Evolutionary conservation across 2,888 invertebrate species (phyloP).

Genomic region (Callosobruchus maculatus): DNA sequence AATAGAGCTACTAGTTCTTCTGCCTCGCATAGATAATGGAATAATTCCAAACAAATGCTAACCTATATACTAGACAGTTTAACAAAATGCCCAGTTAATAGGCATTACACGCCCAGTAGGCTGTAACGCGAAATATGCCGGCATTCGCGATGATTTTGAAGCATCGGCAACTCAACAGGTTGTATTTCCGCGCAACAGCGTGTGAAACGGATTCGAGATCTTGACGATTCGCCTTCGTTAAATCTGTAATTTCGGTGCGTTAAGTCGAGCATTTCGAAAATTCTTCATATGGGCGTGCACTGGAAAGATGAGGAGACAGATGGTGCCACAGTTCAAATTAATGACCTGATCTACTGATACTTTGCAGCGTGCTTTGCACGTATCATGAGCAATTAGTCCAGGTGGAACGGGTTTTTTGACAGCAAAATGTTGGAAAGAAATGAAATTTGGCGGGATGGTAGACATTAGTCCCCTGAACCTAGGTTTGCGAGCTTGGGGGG

Average conservation of each 20-base stretch:
- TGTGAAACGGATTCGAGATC: not conserved
- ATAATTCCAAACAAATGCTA: not conserved
- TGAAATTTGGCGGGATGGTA: too few species aligned
- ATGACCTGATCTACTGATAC: too few species aligned
- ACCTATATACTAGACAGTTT: not conserved
- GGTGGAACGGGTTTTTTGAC: too few species aligned
- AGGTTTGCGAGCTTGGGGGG: too few species aligned
- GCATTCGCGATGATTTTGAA: not conserved
- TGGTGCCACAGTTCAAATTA: too few species aligned
- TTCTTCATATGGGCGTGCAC: not conserved
- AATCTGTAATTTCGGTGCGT: not conserved
- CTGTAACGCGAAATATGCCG: not conserved
- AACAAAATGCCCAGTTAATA: not conserved
- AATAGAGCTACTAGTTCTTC: too few species aligned
- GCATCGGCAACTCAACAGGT: not conserved
- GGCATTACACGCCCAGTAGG: not conserved
- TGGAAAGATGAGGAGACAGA: not conserved
- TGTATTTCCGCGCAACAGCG: not conserved
- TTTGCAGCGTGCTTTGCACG: too few species aligned
- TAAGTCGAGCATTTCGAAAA: not conserved
- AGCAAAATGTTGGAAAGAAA: too few species aligned
- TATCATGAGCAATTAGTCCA: too few species aligned
- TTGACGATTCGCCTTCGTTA: not conserved
- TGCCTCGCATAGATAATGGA: too few species aligned
- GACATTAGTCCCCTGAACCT: too few species aligned